A percentile compares a stretch with the other conserved stretches of the same genome.
These are phyloP conservation scores for Cerceris rybyensis DNA, from an alignment of 2,888 invertebrate genomes.

Conservation along the genomic window DNA sequence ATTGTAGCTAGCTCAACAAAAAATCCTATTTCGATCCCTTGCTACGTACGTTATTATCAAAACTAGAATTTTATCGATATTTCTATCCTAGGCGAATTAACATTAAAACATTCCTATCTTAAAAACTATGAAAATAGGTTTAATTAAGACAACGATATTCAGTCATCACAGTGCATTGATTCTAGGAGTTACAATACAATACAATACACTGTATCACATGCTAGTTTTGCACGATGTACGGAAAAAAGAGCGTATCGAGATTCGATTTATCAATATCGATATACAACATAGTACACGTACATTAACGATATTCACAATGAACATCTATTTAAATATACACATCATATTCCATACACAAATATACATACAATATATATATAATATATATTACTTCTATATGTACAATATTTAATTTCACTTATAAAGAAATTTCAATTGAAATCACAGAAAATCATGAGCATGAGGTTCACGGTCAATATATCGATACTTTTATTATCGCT, in stretches of 20 bases:
- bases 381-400: conserved; percentile 45
- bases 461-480: conserved; percentile 34
- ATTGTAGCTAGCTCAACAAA: too few species aligned
- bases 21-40: too few species aligned
- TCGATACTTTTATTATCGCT: conserved; percentile 57
- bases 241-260: conserved; percentile 24
- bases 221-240: background rate
- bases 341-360: conserved; percentile 15
- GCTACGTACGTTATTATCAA: too few species aligned
- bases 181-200: background rate
- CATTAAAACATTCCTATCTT: too few species aligned
- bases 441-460: conserved; percentile 13
- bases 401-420: background rate
- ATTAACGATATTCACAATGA: conserved; percentile 18
- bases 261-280: conserved; percentile 9
- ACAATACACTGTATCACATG: background rate
- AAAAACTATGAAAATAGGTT: too few species aligned
- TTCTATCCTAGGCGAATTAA: too few species aligned
- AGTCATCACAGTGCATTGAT: too few species aligned
- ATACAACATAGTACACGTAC: too few species aligned
- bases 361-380: conserved; percentile 51
- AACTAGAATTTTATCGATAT: too few species aligned
- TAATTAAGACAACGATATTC: too few species aligned
- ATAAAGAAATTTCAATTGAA: conserved; percentile 1
- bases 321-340: conserved; percentile 9